These are phyloP conservation scores for Marasmarcha lunaedactyla DNA, from an alignment of 2,888 invertebrate genomes.

Conservation along the genomic window DNA sequence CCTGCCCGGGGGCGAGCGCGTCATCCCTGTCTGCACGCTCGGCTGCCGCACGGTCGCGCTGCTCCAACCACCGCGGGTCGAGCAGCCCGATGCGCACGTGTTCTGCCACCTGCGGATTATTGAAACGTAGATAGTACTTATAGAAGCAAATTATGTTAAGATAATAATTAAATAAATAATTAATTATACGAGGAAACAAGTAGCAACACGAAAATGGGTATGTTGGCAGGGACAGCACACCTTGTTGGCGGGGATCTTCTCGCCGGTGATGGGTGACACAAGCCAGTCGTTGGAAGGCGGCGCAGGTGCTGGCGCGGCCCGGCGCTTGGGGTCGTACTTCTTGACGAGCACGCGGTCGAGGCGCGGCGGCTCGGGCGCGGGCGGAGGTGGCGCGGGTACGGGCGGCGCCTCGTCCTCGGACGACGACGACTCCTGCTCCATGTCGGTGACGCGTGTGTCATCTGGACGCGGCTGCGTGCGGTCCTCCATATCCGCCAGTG, in stretches of 20 bases:
- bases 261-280: constrained; percentile 98
- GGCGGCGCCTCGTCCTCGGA: constrained; percentile 57
- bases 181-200: too few species aligned
- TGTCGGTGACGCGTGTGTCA: constrained; percentile 80
- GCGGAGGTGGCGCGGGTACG: constrained; percentile 43
- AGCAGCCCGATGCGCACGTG: constrained; percentile 97
- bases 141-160: too few species aligned
- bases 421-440: constrained; percentile 86
- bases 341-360: constrained; percentile 95
- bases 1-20: constrained; percentile 74
- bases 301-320: constrained; percentile 71
- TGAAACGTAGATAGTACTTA: too few species aligned
- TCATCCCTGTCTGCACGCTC: constrained; percentile 89
- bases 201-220: too few species aligned
- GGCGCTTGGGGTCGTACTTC: constrained; percentile 92
- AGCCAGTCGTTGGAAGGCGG: constrained; percentile 85
- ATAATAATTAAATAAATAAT: too few species aligned
- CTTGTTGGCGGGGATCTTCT: constrained; percentile 96
- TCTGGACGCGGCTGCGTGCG: constrained; percentile 50
- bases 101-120: constrained; percentile 77
- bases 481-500: constrained; percentile 77
- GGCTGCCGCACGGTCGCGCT: constrained; percentile 92
- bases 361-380: constrained; percentile 84
- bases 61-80: constrained; percentile 98
- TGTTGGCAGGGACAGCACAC: too few species aligned